Conservation (phyloP, 2,797 vertebrate species). For the Chrysocyon brachyurus region DNA sequence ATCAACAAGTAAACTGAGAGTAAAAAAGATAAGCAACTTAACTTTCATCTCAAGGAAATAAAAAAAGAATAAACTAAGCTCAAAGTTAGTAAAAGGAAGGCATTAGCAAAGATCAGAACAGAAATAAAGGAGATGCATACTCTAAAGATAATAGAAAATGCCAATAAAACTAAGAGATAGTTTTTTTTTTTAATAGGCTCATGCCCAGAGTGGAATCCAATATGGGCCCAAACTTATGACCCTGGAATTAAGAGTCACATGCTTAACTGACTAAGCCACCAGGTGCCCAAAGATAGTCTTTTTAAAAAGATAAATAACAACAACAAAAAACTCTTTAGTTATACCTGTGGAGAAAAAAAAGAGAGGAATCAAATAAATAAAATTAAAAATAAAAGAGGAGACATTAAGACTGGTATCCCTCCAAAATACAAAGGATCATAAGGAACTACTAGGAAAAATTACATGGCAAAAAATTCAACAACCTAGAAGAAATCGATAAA, state of each 20-base stretch:
- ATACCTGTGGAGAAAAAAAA: neutral
- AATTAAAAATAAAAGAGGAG: conserved; percentile 7
- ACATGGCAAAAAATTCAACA: neutral
- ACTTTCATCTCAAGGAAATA: neutral
- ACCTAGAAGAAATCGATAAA: neutral
- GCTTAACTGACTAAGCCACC: neutral
- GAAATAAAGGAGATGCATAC: neutral
- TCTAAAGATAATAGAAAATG: neutral
- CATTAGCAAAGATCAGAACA: neutral
- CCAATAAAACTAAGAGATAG: neutral
- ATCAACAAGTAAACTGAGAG: neutral
- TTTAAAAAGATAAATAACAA: neutral
- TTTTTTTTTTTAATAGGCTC: neutral
- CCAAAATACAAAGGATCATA: neutral
- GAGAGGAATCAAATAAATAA: neutral
- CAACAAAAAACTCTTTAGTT: neutral
- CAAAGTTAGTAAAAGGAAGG: neutral
- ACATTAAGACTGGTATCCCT: neutral
- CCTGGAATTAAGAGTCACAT: neutral
- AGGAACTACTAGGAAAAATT: neutral
- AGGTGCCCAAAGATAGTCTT: neutral
- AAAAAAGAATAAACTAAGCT: neutral
- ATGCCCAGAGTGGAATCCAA: neutral
- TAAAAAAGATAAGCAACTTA: neutral
- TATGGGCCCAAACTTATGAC: neutral